phyloP scores from a whole-genome alignment of 2,797 vertebrate genomes.

The Cuniculus paca region DNA sequence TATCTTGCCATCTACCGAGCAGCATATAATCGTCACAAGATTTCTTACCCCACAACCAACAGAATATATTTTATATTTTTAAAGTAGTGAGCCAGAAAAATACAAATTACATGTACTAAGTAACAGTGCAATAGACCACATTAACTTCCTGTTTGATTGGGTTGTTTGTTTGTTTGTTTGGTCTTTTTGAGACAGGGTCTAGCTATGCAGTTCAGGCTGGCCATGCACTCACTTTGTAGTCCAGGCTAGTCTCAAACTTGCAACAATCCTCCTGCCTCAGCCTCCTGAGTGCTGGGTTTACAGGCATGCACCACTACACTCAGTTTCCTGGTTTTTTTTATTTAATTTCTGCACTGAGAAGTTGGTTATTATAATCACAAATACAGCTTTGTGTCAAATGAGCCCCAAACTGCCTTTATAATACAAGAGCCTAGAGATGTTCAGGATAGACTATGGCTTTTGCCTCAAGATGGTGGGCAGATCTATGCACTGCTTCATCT shows the following conservation, averaged over 20 bases:
- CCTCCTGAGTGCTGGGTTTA: too few relatives aligned
- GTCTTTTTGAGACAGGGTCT: too few relatives aligned
- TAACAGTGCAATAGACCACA: neutral
- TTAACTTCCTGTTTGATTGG: neutral
- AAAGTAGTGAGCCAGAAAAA: neutral
- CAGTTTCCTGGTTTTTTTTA: too few relatives aligned
- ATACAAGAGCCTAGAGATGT: neutral
- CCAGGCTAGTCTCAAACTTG: too few relatives aligned
- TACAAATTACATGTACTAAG: neutral
- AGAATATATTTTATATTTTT: conserved; percentile 30
- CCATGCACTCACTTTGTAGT: too few relatives aligned
- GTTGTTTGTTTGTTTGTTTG: too few relatives aligned
- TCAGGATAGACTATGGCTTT: neutral
- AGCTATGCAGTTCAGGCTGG: too few relatives aligned
- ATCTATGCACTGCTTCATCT: neutral
- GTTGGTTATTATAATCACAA: neutral
- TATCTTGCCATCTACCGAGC: neutral
- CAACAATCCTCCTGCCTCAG: too few relatives aligned
- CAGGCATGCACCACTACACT: too few relatives aligned
- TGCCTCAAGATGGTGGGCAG: neutral
- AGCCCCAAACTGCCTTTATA: neutral
- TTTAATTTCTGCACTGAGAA: conserved; percentile 1
- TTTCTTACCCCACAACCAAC: neutral
- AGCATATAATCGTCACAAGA: neutral
- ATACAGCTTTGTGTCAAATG: neutral